Conservation (phyloP, 2,797 vertebrate genomes). For the Tiaroga cobitis region DNA sequence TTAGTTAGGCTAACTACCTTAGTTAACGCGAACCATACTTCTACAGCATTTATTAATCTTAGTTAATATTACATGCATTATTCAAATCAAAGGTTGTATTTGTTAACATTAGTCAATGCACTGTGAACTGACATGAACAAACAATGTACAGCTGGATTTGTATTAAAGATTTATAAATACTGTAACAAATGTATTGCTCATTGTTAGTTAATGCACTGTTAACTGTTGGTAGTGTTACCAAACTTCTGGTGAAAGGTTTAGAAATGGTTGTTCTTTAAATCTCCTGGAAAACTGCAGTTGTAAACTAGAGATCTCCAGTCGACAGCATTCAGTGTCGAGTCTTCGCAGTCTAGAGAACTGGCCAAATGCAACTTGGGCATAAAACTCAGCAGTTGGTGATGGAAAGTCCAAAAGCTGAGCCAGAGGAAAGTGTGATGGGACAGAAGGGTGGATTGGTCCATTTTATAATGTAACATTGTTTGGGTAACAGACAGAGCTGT, state of each 20-base stretch:
- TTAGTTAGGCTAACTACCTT: too few relatives aligned
- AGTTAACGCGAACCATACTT: too few relatives aligned
- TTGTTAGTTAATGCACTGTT: too few relatives aligned
- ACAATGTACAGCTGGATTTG: too few relatives aligned
- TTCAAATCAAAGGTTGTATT: too few relatives aligned
- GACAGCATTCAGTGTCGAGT: not conserved
- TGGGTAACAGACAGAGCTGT: not conserved
- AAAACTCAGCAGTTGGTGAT: conserved; percentile 11
- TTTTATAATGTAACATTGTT: conserved; percentile 16
- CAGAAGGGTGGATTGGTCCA: not conserved
- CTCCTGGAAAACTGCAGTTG: not conserved
- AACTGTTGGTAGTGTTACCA: too few relatives aligned
- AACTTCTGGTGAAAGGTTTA: conserved; percentile 15
- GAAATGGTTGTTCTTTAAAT: not conserved
- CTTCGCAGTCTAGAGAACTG: not conserved
- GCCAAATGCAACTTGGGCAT: conserved; percentile 20
- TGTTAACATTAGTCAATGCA: too few relatives aligned
- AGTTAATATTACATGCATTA: too few relatives aligned
- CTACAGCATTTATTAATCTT: too few relatives aligned
- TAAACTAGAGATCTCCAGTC: not conserved
- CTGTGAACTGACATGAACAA: too few relatives aligned
- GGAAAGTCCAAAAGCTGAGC: not conserved
- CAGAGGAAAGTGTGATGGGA: conserved; percentile 18
- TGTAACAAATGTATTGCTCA: too few relatives aligned
- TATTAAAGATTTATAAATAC: too few relatives aligned